Evolutionary conservation across 1,140 invertebrate genomes (phyloP), one percentile per base, ranked within the genome.

Genomic region (Ceratina calcarata): DNA sequence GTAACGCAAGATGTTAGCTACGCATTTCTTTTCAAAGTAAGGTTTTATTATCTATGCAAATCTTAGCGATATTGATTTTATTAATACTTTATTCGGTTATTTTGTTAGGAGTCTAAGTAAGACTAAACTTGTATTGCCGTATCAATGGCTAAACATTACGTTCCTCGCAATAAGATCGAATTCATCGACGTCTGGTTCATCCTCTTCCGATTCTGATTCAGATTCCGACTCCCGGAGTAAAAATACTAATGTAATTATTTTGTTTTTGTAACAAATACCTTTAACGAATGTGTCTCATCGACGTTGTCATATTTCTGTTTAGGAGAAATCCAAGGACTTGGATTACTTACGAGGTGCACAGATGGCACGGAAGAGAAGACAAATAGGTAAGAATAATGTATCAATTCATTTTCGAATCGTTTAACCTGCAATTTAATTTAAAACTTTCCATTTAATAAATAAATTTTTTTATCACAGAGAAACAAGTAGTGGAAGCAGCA

Each of bases 401-500:
- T 4, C 10, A 55, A 55, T 18, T 15, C 12, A 10, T 55, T 12
- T 2, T 13, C 12, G 53, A 18, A 15, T 18, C 53, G 10, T 55
- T 13, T 55, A 3, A 3, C 3, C 6, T 6, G 53, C 1, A 55
- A 55, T 15, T 18, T 55, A 55, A 55, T n/a, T 37, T 37, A 37
- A 37, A 37, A 37, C 37, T 45, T 45, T 7, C 0, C 10, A 45
- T 10, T 45, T 45, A 10, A 45, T 45, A 45, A 45, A 45, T 32
- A 32, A 74, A 72, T 76, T 55, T 62, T n/a, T 64, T 79, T 57
- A 82, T 87, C 89, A 10, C 61, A 93, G 93, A 93, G 70, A 75
- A 90, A 49, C 73, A 93, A 81, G 80, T 95, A n/a, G 78, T 89
- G 8, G 88, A 93, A 82, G 96, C 96, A 49, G 96, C 95, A 0